These are phyloP conservation scores for Sebastes baramenuke DNA, from an alignment of 2,797 vertebrate species.

Conservation along the genomic window DNA sequence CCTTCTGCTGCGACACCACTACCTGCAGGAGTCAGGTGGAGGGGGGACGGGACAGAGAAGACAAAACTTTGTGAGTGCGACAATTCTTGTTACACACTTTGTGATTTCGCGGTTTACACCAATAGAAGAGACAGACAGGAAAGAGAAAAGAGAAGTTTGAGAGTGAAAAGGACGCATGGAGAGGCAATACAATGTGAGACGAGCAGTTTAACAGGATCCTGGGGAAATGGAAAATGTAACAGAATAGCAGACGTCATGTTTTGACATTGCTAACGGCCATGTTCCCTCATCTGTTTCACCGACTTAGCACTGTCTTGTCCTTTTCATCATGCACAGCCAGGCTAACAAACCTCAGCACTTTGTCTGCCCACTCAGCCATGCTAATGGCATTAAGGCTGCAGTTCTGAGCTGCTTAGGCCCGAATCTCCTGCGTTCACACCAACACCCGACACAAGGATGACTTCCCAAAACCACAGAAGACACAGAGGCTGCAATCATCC, in stretches of 20 bases:
- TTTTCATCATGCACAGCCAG: slow-evolving; percentile 30
- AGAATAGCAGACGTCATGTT: slow-evolving; percentile 19
- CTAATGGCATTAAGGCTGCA: slow-evolving; percentile 53
- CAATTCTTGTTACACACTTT: neutral
- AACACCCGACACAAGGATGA: neutral
- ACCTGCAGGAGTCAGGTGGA: slow-evolving; percentile 69
- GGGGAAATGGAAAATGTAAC: slow-evolving; percentile 6
- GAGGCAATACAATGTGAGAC: slow-evolving; percentile 2
- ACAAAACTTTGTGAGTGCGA: slow-evolving; percentile 18
- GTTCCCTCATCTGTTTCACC: slow-evolving; percentile 30
- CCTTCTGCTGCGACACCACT: slow-evolving; percentile 76
- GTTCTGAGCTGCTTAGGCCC: slow-evolving; percentile 6
- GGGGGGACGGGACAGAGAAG: slow-evolving; percentile 33
- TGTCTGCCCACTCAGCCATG: slow-evolving; percentile 58
- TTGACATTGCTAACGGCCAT: slow-evolving; percentile 35
- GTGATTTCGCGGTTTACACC: neutral
- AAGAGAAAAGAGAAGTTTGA: slow-evolving; percentile 29
- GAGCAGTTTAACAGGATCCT: neutral
- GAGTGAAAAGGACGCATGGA: neutral
- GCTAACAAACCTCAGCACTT: slow-evolving; percentile 45
- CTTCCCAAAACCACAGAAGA: neutral
- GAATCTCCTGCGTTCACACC: slow-evolving; percentile 3
- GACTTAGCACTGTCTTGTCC: slow-evolving; percentile 21
- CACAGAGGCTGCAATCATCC: neutral
- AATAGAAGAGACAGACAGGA: slow-evolving; percentile 41